phyloP scores from a whole-genome alignment of 2,888 invertebrate species.

The Gonocerus acuteangulatus region DNA sequence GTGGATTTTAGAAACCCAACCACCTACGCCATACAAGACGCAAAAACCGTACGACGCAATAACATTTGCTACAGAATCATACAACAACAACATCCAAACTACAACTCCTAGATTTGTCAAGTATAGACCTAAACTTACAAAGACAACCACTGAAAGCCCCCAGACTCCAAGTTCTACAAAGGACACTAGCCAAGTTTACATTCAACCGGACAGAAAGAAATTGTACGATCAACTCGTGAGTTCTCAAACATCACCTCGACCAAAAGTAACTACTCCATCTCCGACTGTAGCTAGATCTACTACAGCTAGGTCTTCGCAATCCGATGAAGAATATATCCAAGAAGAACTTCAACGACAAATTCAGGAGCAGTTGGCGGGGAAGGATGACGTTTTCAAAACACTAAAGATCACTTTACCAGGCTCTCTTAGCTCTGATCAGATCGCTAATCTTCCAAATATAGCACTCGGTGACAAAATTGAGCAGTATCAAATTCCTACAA shows the following conservation, averaged over 20 bases:
- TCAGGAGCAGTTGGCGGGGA: constrained; percentile 42
- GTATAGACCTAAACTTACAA: constrained; percentile 30
- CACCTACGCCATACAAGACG: constrained; percentile 30
- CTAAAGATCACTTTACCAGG: constrained; percentile 34
- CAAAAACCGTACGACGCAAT: constrained; percentile 35
- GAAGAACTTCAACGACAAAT: constrained; percentile 55
- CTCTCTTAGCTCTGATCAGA: constrained; percentile 32
- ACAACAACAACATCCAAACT: constrained; percentile 23
- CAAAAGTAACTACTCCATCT: constrained; percentile 44
- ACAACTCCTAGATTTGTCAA: constrained; percentile 31
- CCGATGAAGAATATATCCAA: constrained; percentile 52
- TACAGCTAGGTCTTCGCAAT: constrained; percentile 23
- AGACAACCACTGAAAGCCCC: not conserved
- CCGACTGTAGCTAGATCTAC: constrained; percentile 28
- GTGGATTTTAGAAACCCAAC: constrained; percentile 34
- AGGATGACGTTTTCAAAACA: constrained; percentile 33
- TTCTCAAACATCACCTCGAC: constrained; percentile 30
- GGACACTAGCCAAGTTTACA: constrained; percentile 32
- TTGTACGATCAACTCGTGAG: constrained; percentile 36
- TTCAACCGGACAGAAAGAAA: constrained; percentile 37
- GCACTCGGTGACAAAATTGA: constrained; percentile 32
- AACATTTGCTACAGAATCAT: constrained; percentile 31
- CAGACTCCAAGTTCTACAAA: not conserved
- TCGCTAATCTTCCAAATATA: constrained; percentile 33
- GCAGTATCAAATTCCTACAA: constrained; percentile 20